Base-by-base conservation (phyloP, 2,797 vertebrate species). In the Morus bassanus region DNA sequence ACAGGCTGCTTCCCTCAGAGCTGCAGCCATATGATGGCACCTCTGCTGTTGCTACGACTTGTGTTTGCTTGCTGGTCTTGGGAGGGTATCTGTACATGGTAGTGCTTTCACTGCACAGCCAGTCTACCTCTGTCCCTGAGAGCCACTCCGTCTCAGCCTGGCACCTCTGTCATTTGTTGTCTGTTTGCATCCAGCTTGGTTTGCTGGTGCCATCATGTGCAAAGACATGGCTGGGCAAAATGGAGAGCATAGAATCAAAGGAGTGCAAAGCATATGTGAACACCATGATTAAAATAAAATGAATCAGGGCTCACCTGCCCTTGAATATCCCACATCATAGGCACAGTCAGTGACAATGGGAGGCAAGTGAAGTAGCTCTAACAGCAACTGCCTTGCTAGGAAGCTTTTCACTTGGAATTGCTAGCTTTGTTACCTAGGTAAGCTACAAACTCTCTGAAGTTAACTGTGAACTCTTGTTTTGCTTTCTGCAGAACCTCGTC, bases 401-500 rank as follows among this genome's bases (percentile, higher is more conserved):
- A 56, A 33, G 5, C 8, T 81, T 88, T 72, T 41, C 31, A 7
- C 19, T 19, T 54, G 46, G 23, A 39, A 30, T 76, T n/a, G 17
- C 31, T 73, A 22, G 21, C 33, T 48, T 9, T 30, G 7, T 78
- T 65, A 14, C 43, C 31, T 18, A n/a, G 45, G 6, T 30, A 45
- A 83, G 18, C 70, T 57, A 31, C 37, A 46, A n/a, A 54, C 9
- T 37, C 50, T 73, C 43, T 45, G 25, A 17, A 19, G 21, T 53
- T 35, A 39, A 48, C 4, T 13, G 18, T 21, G 72, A 86, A 91
- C 48, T 84, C 8, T 53, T 96, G 84, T 68, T 33, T 97, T 96
- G 16, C 93, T 93, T 97, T 35, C 88, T 85, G 23, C 93, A 99
- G 99, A 97, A 88, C 31, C 73, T 99, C n/a, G 94, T 99, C 88